Evolutionary conservation across 30 jellyfish, hydroid and myxozoan genomes (phyloP), one percentile per base, ranked within the genome.

Genomic region (Mastigias papua): DNA sequence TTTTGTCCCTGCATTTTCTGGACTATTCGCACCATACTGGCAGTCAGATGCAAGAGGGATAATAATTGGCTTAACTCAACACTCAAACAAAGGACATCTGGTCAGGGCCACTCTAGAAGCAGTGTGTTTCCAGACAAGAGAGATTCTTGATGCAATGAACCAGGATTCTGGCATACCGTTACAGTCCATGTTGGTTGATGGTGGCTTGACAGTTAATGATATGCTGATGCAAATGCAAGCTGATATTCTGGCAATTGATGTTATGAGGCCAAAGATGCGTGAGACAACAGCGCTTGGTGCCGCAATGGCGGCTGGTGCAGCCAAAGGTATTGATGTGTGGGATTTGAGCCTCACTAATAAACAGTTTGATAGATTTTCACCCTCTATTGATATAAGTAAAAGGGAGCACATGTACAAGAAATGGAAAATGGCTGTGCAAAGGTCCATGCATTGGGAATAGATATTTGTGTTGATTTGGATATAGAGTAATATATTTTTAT

Each of bases 211-310:
- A 16, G 89, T 89, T 2, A 93, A 93, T 82, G 82, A 81, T 21
- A 25, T 93, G 76, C 78, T 87, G 72, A 87, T 93, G 97, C 98
- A 93, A 83, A 48, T 87, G 86, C 97, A 87, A 66, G 95, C 97
- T 50, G 97, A 88, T 72, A 63, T 93, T 9, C 74, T 93, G 17
- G 96, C 96, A 1, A 93, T 93, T 48, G 84, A 81, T 61, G 98
- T 92, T 33, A 73, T 82, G 75, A 78, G 98, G 54, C 97, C 98
- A 46, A 69, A 63, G 37, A 92, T 92, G 98, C 78, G 97, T 21
- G 98, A 92, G 77, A 92, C 98, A 50, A 92, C 98, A 37, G 98
- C 98, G 0, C 78, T 92, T 8, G 98, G 98, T 17, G 98, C 98
- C 1, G 98, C 98, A 21, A 86, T 92, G 23, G 98, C 97, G 6